phyloP scores from a whole-genome alignment of 2,797 vertebrate genomes.

The Lacerta viridis region DNA sequence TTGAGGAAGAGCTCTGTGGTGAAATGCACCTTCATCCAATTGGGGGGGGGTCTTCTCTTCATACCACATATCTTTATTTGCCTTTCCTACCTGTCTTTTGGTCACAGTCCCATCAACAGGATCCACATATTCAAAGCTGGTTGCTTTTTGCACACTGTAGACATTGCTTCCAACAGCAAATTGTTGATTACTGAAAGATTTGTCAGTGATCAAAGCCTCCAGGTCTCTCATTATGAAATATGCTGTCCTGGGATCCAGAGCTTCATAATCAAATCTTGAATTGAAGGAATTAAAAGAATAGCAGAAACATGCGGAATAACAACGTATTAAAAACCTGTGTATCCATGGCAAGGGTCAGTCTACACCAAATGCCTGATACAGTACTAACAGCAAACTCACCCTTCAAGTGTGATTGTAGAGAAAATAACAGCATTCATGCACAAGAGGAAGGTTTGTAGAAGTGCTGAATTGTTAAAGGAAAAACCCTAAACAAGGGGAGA shows the following conservation, averaged over 20 bases:
- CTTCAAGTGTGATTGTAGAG: too few relatives aligned
- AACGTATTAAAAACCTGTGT: not conserved
- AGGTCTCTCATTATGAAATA: constrained; percentile 97
- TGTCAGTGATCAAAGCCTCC: constrained; percentile 91
- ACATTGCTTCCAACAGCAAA: constrained; percentile 93
- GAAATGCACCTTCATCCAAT: not conserved
- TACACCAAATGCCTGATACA: too few relatives aligned
- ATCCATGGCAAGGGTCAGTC: not conserved
- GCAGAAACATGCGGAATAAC: constrained; percentile 40
- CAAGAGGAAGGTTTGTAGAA: too few relatives aligned
- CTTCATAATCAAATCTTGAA: constrained; percentile 97
- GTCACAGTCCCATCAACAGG: constrained; percentile 96
- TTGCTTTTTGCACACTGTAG: constrained; percentile 93
- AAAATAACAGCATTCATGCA: not conserved
- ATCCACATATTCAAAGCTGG: constrained; percentile 97
- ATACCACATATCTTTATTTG: not conserved
- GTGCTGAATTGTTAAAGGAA: too few relatives aligned
- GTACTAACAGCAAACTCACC: too few relatives aligned
- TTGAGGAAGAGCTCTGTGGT: not conserved
- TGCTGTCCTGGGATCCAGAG: constrained; percentile 90
- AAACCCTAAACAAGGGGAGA: too few relatives aligned
- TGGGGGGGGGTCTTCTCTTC: too few relatives aligned
- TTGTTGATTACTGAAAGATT: constrained; percentile 93
- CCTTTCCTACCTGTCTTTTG: constrained; percentile 89
- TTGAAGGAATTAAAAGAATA: constrained; percentile 24